Percentiles rank a stretch among this genome's conserved stretches.
Evolutionary conservation across 1,140 invertebrate species (phyloP).

Genomic region (Plodia interpunctella): DNA sequence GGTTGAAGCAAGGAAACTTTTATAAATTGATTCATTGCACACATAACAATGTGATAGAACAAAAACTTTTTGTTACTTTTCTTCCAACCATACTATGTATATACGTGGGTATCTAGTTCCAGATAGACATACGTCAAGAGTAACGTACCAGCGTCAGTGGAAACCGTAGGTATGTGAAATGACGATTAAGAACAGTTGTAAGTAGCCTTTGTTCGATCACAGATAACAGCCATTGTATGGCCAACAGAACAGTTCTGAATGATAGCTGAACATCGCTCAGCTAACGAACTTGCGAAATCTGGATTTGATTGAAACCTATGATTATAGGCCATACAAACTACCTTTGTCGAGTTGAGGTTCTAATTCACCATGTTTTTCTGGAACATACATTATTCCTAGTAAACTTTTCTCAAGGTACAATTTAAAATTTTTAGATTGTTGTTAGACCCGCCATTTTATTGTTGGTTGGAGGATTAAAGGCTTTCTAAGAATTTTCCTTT

Average conservation of each 20-base stretch:
- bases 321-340: no score
- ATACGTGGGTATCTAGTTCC: background rate
- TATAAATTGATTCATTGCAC: no score
- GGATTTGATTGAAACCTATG: background rate
- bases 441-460: no score
- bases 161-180: slow-evolving; percentile 67
- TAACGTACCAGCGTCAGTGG: slow-evolving; percentile 44
- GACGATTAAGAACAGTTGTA: slow-evolving; percentile 75
- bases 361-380: no score
- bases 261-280: slow-evolving; percentile 7
- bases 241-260: slow-evolving; percentile 5
- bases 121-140: slow-evolving; percentile 46
- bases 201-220: slow-evolving; percentile 72
- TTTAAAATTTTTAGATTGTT: no score
- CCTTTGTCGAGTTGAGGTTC: no score
- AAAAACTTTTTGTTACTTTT: background rate
- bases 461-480: no score
- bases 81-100: background rate
- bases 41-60: no score
- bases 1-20: no score
- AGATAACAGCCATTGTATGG: slow-evolving; percentile 59
- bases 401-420: no score
- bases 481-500: no score
- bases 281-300: slow-evolving; percentile 1
- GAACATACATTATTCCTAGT: no score